Evolutionary conservation across 2,113 vertebrate genomes (phyloP), one percentile per base, ranked within the genome.

Genomic region (Sorex fumeus): DNA sequence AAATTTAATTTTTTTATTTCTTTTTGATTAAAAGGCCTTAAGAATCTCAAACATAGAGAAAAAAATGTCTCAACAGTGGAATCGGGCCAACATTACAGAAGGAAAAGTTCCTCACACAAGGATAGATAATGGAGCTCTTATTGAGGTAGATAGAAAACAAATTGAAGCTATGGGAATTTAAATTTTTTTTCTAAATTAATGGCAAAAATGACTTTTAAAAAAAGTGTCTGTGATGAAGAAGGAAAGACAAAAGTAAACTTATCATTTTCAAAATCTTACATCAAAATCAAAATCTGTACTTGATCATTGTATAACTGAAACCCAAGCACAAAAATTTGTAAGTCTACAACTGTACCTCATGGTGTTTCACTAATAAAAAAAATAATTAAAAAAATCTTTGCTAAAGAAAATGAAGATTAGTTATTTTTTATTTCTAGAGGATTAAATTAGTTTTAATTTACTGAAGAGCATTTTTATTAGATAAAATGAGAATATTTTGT

Each of bases 101-200:
- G 98, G 95, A 93, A 98, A 98, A 93, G 97, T 98, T 71, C 98
- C 98, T 88, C 98, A 98, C 92, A 97, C 97, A 36, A 97, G 98
- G 21, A 98, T 99, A 94, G 97, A 98, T 25, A 96, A 97, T 64
- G 98, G 98, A 71, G 94, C 96, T 62, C 97, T 98, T 86, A 97
- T 99, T 80, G 97, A 98, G 98, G 98, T 99, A 98, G 30, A 87
- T 15, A n/a, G 80, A 60, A 64, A 84, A 3, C 30, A 69, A 53
- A 43, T 25, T 32, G 13, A 64, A 71, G 50, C 36, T 62, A 13
- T 90, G 21, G 36, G 32, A 47, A 60, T 40, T 84, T 30, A 13
- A 70, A 21, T 0, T 81, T 89, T 77, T 75, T 84, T 83, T 72
- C 50, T 70, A 12, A 62, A 21, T 66, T 88, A 80, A 53, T 88